Base-by-base conservation (phyloP, 53 echinoderm and acorn worm genomes). In the Zoroaster sp. region DNA sequence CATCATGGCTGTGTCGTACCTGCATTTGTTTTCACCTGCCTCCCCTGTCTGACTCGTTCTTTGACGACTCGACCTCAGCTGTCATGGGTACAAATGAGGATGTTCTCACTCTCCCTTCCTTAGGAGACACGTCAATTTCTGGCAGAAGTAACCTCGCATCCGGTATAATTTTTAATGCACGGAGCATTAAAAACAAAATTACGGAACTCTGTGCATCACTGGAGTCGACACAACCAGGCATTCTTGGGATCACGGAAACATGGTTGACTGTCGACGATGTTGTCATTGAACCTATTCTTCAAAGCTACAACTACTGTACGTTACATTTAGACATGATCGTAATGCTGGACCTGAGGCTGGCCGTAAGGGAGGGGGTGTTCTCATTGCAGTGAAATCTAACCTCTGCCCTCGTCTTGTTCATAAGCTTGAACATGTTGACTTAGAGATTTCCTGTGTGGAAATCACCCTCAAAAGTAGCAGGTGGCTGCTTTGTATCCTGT, bases 271-370 rank as follows among this genome's bases (percentile, higher is more conserved):
- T 21, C 10, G 40, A 87, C 33, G 74, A 73, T 35, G n/a, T 32
- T 14, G 21, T 23, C 25, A 37, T 87, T 36, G 87, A 87, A 3
- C 87, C 54, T 28, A 73, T 33, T 21, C 33, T 73, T 39, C 39
- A 87, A 40, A 35, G 42, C 25, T 55, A 54, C 18, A 42, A 65
- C n/a, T n/a, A n/a, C n/a, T n/a, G 1, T 87, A 73, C 25, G 59
- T 87, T 10, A 73, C 87, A 52, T 87, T 87, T 51, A 53, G 87
- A 73, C 53, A 42, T 25, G 59, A 87, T 55, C 74, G 87, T 0
- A 73, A 73, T 33, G 10, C 35, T n/a, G n/a, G n/a, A n/a, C n/a
- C n/a, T n/a, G n/a, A n/a, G n/a, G n/a, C n/a, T 70, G 46, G 5
- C 46, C 75, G 59, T 52, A 52, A 11, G 53, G 78, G 78, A 35